A percentile compares a stretch with the other conserved stretches of the same genome.
These are phyloP conservation scores for Ectobius pallidus DNA, from an alignment of 2,888 invertebrate genomes.

Conservation along the genomic window DNA sequence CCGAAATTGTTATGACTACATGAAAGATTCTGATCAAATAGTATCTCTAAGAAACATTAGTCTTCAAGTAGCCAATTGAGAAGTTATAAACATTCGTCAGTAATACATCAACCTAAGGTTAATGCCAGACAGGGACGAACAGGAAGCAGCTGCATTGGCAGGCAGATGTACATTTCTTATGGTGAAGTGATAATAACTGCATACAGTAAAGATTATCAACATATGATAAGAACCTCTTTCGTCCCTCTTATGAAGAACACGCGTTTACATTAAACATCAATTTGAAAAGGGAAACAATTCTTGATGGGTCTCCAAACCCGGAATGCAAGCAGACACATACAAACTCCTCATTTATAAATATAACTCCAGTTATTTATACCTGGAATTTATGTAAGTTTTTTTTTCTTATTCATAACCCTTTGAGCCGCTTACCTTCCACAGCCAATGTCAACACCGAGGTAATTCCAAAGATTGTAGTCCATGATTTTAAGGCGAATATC, in stretches of 20 bases:
- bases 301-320: not conserved
- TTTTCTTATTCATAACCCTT: conserved; percentile 23
- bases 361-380: conserved; percentile 13
- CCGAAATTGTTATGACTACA: too few species aligned
- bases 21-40: too few species aligned
- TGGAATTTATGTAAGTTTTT: not conserved
- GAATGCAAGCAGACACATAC: not conserved
- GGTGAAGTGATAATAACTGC: too few species aligned
- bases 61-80: too few species aligned
- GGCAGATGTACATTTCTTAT: too few species aligned
- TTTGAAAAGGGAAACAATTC: not conserved
- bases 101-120: too few species aligned
- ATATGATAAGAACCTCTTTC: too few species aligned
- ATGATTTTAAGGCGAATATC: conserved; percentile 18
- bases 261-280: not conserved
- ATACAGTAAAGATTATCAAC: too few species aligned
- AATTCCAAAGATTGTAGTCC: conserved; percentile 32
- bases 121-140: too few species aligned
- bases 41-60: too few species aligned
- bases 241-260: not conserved
- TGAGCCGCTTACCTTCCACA: conserved; percentile 26
- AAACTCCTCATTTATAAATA: not conserved
- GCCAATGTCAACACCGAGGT: conserved; percentile 34
- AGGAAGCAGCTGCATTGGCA: too few species aligned
- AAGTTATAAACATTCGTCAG: too few species aligned